Base-by-base conservation (phyloP, 2,888 invertebrate genomes). In the Mesorhabditis belari region DNA sequence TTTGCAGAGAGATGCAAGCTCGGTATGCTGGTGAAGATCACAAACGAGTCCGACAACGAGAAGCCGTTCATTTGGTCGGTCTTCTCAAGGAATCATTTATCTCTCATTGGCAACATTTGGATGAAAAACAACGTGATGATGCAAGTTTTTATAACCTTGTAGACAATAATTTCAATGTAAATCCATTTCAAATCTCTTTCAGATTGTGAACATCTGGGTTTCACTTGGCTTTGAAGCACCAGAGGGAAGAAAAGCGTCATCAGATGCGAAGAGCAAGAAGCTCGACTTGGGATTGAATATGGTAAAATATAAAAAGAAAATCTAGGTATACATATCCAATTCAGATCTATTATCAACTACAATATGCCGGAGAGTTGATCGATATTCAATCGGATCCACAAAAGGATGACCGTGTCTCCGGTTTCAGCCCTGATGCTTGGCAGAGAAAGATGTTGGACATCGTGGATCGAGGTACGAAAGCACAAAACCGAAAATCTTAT, bases 401-500 rank as follows among this genome's bases (percentile, higher is more conserved):
- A 57, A 76, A 77, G 60, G 79, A 79, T 56, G 76, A 79, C 55
- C 71, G 79, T 62, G 79, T 79, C 50, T 76, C 73, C 64, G 79
- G 79, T 28, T 82, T 82, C 66, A 69, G 73, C 58, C 82, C 82
- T 4, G 82, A 82, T 71, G 77, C 74, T 12, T 82, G 82, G 82
- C 82, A 82, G 61, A 66, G 75, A 44, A 64, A 76, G 50, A 79
- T 82, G 73, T 70, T 82, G 49, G 78, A 81, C 59, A 77, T 76
- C 9, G 79, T 82, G n/a, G 81, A 81, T 59, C 70, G 76, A 61
- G 75, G 75, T 75, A 2, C 26, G 24, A 63, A 4, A 66, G 65
- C 17, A 24, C 12, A 51, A 55, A 55, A 53, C 9, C 9, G 17
- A 58, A 59, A n/a, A 1, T 21, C 17, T 3, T 26, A 26, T 23